Conservation (phyloP, 2,888 invertebrate genomes). For the Tuberolachnus salignus region DNA sequence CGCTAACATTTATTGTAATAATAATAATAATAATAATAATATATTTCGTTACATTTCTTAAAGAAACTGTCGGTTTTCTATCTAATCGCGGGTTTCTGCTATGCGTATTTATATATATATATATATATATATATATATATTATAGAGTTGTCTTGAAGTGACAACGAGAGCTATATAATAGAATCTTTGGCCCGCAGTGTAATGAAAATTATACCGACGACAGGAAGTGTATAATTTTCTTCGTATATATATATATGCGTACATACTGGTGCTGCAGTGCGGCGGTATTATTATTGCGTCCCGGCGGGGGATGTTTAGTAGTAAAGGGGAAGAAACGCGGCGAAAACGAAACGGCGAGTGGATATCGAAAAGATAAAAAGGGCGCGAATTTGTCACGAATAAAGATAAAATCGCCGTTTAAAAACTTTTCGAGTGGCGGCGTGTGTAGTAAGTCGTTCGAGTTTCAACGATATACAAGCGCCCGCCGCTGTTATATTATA, state of each 20-base stretch:
- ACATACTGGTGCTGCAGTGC: conserved; percentile 46
- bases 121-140: background rate
- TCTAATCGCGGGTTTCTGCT: conserved; percentile 5
- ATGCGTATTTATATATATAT: too few relatives aligned
- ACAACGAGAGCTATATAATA: background rate
- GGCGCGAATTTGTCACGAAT: background rate
- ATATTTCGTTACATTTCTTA: background rate
- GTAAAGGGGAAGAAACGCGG: background rate
- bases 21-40: background rate
- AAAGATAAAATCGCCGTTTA: background rate
- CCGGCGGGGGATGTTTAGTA: conserved; percentile 7
- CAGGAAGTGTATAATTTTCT: conserved; percentile 12
- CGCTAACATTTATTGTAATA: too few relatives aligned
- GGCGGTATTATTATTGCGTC: conserved; percentile 7
- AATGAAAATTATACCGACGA: conserved; percentile 1
- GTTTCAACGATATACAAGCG: too few relatives aligned
- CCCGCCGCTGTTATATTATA: too few relatives aligned
- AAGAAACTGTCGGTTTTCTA: conserved; percentile 14
- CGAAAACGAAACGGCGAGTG: too few relatives aligned
- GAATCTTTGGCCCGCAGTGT: background rate
- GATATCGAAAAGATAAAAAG: background rate
- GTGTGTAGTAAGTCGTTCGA: too few relatives aligned
- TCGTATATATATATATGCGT: too few relatives aligned
- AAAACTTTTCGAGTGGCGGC: conserved; percentile 7
- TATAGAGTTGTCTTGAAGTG: conserved; percentile 11